phyloP scores from a whole-genome alignment of 2,113 vertebrate species.

The Picathartes gymnocephalus region DNA sequence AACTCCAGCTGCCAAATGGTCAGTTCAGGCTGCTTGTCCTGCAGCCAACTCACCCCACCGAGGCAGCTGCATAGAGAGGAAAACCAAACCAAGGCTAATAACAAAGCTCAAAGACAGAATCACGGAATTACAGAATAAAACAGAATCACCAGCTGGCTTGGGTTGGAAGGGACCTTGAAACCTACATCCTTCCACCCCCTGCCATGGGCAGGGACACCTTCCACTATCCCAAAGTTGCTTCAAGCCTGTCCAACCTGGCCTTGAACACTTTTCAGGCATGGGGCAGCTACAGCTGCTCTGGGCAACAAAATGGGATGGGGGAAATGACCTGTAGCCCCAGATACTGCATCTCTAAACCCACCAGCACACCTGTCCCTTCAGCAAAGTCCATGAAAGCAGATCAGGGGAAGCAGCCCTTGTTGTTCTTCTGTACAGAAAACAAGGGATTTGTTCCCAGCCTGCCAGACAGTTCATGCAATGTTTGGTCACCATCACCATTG shows the following conservation, averaged over 20 bases:
- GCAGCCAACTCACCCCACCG: neutral
- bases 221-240: neutral
- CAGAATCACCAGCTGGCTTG: too few species aligned
- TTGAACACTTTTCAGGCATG: neutral
- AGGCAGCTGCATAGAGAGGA: neutral
- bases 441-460: neutral
- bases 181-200: neutral
- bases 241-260: neutral
- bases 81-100: neutral
- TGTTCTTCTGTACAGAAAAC: neutral
- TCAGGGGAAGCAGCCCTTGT: neutral
- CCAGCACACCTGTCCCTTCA: neutral
- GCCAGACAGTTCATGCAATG: too few species aligned
- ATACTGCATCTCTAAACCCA: neutral
- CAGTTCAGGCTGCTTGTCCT: neutral
- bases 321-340: neutral
- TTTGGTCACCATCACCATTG: neutral
- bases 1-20: neutral
- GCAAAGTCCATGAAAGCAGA: neutral
- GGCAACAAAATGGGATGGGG: neutral
- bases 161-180: neutral
- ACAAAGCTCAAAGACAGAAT: neutral
- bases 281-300: neutral
- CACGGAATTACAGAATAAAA: neutral
- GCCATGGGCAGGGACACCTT: neutral